These are phyloP conservation scores for Scolopax mira DNA, from an alignment of 2,113 vertebrate genomes.

Conservation along the genomic window DNA sequence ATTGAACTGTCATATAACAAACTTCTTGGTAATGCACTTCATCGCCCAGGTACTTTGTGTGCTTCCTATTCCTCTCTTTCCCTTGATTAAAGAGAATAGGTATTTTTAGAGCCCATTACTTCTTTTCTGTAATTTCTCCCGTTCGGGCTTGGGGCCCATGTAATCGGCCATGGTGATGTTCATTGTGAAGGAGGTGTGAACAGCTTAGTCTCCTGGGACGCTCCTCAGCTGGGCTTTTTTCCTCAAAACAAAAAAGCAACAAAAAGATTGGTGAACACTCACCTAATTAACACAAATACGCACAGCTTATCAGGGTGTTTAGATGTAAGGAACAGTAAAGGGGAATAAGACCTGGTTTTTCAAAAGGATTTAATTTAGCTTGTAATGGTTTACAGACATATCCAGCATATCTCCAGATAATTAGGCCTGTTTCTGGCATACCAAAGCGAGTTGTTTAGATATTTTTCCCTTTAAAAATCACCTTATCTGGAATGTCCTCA, in stretches of 20 bases:
- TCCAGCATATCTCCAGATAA: not conserved
- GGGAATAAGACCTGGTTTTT: constrained; percentile 8
- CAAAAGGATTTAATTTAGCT: constrained; percentile 5
- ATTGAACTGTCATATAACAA: not conserved
- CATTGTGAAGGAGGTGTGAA: not conserved
- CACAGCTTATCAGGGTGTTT: constrained; percentile 1
- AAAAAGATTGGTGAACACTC: not conserved
- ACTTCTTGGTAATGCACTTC: not conserved
- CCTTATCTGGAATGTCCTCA: not conserved
- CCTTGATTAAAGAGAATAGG: not conserved
- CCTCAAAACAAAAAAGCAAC: not conserved
- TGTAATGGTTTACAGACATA: not conserved
- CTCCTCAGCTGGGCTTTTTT: not conserved
- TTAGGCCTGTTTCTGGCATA: constrained; percentile 1
- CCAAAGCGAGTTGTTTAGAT: constrained; percentile 14
- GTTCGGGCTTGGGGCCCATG: not conserved
- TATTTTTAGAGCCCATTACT: not conserved
- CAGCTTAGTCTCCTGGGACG: not conserved
- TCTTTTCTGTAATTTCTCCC: not conserved
- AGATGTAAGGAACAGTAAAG: not conserved
- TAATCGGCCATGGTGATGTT: not conserved
- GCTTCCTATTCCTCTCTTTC: not conserved
- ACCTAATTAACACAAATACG: not conserved
- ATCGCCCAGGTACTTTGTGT: not conserved
- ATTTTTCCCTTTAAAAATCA: constrained; percentile 5